phyloP scores from a whole-genome alignment of 2,113 vertebrate genomes.

The Petromus typicus region DNA sequence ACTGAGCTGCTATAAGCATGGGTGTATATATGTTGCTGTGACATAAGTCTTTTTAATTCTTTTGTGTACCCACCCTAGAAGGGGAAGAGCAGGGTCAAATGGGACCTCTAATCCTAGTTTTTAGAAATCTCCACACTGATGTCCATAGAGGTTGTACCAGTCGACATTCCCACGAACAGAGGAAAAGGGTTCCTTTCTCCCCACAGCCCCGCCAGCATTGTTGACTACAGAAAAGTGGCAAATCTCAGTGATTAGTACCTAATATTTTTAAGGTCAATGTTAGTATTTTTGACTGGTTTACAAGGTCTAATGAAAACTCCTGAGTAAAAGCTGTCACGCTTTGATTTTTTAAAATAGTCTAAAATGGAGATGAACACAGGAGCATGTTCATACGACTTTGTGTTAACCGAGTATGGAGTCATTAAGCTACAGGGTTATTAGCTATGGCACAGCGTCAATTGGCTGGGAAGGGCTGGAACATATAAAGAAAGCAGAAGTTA shows the following conservation, averaged over 20 bases:
- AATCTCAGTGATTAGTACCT: background rate
- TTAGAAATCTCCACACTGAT: too few relatives aligned
- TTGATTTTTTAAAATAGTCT: background rate
- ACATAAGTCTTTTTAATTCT: too few relatives aligned
- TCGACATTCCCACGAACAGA: too few relatives aligned
- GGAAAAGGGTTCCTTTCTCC: too few relatives aligned
- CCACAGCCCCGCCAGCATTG: too few relatives aligned
- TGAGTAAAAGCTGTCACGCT: background rate
- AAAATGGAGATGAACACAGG: background rate
- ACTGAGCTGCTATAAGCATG: too few relatives aligned
- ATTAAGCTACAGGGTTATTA: background rate
- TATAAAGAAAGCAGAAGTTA: background rate
- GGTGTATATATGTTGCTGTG: too few relatives aligned
- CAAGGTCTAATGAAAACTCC: background rate
- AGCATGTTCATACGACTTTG: background rate
- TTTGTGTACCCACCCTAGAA: too few relatives aligned
- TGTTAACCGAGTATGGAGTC: background rate
- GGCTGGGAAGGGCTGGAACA: background rate
- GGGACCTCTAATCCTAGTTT: too few relatives aligned
- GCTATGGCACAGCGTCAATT: background rate
- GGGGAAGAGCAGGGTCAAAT: too few relatives aligned
- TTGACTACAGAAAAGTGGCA: background rate
- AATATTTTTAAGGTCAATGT: slow-evolving; percentile 8
- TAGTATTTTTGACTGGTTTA: slow-evolving; percentile 5
- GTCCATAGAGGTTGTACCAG: too few relatives aligned